phyloP scores from a whole-genome alignment of 1,140 invertebrate species.

The Goniozus legneri region DNA sequence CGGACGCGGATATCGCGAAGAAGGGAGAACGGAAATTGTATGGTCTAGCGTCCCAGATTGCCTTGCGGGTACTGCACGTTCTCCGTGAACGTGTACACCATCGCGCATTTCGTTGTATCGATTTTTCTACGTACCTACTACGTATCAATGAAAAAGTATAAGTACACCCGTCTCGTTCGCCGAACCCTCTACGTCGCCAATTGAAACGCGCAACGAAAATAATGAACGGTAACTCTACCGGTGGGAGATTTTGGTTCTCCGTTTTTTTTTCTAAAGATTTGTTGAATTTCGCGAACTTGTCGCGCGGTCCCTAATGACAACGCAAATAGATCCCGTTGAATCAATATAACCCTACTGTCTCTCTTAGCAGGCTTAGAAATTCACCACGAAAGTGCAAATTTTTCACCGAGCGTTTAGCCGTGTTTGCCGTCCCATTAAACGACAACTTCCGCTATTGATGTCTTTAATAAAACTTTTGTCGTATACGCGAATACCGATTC shows the following conservation, averaged over 20 bases:
- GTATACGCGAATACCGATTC: too few species aligned
- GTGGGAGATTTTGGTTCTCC: too few species aligned
- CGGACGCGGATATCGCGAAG: conserved; percentile 14
- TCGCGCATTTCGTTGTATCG: background rate
- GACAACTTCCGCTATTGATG: too few species aligned
- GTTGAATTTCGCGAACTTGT: too few species aligned
- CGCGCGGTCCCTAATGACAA: conserved; percentile 45
- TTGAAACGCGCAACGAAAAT: too few species aligned
- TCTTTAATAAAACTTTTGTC: too few species aligned
- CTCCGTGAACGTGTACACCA: background rate
- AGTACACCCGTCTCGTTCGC: too few species aligned
- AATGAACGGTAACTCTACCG: too few species aligned
- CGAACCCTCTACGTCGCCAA: too few species aligned
- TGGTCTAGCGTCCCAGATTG: conserved; percentile 11
- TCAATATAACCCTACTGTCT: conserved; percentile 40
- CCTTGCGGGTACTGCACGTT: background rate
- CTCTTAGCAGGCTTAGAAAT: conserved; percentile 28
- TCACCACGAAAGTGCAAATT: conserved; percentile 47
- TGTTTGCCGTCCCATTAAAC: conserved; percentile 50
- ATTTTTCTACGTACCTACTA: background rate
- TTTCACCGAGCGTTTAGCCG: conserved; percentile 40
- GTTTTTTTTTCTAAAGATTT: too few species aligned
- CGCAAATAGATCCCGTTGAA: conserved; percentile 52
- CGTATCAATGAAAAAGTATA: conserved; percentile 5
- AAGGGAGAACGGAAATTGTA: conserved; percentile 26